phyloP scores from a whole-genome alignment of 1,140 invertebrate genomes.

The Anastrepha obliqua region DNA sequence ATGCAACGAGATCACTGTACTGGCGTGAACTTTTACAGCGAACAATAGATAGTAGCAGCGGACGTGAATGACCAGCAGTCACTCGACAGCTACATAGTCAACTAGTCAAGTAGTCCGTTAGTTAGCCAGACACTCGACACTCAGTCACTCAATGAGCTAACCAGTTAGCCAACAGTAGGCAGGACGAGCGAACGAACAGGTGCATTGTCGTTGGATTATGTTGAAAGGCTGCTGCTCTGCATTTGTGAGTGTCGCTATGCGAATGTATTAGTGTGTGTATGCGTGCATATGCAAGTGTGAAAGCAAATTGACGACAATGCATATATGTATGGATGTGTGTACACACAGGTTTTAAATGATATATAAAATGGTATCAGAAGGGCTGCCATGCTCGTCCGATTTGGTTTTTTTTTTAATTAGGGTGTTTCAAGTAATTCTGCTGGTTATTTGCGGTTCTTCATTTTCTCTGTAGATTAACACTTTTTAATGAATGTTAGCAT shows the following conservation, averaged over 20 bases:
- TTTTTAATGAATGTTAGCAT: no score
- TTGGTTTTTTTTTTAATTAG: no score
- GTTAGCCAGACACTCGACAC: background rate
- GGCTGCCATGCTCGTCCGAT: no score
- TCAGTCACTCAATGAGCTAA: constrained; percentile 34
- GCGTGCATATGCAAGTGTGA: background rate
- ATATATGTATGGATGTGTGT: background rate
- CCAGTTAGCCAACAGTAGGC: background rate
- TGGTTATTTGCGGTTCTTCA: no score
- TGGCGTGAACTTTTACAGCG: constrained; percentile 16
- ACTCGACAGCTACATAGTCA: constrained; percentile 14
- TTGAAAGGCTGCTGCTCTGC: background rate
- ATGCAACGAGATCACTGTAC: constrained; percentile 38
- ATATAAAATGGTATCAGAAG: no score
- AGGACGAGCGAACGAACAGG: constrained; percentile 1
- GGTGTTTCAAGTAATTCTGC: no score
- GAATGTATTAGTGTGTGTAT: background rate
- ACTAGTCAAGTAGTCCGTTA: background rate
- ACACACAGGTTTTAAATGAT: no score
- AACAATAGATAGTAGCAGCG: constrained; percentile 33
- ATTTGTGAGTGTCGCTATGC: background rate
- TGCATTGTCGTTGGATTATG: constrained; percentile 6
- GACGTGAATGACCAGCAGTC: constrained; percentile 13
- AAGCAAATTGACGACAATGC: background rate
- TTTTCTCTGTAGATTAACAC: no score